Percentiles rank a stretch among this genome's conserved stretches.
These are phyloP conservation scores for Protomyctophum bolini DNA, from an alignment of 2,113 vertebrate genomes.

Conservation along the genomic window DNA sequence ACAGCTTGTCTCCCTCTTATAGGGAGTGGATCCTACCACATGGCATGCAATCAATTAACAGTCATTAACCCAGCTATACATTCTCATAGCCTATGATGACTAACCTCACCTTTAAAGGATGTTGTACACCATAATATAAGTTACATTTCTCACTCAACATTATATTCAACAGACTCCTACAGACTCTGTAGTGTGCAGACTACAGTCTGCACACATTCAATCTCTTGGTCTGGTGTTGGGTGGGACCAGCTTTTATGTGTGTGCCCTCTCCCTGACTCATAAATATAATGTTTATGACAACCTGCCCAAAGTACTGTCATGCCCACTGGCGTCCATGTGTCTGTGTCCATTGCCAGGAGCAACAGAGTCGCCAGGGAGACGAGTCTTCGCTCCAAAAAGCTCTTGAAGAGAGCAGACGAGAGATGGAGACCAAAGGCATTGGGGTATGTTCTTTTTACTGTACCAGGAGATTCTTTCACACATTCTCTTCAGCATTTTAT, in stretches of 20 bases:
- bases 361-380: constrained; percentile 85
- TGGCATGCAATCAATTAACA: too few species aligned
- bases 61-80: too few species aligned
- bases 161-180: too few species aligned
- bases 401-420: constrained; percentile 78
- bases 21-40: too few species aligned
- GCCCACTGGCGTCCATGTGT: constrained; percentile 49
- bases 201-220: constrained; percentile 2
- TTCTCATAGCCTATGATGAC: too few species aligned
- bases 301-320: constrained; percentile 37
- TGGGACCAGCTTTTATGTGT: constrained; percentile 21
- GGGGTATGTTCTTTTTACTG: constrained; percentile 69
- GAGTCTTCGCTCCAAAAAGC: constrained; percentile 83
- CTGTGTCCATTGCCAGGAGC: constrained; percentile 81
- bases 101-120: too few species aligned
- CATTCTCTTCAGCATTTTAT: constrained; percentile 1
- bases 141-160: too few species aligned
- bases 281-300: constrained; percentile 48
- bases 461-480: not conserved
- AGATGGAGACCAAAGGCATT: constrained; percentile 78
- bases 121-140: too few species aligned
- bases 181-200: too few species aligned
- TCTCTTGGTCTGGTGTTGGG: not conserved
- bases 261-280: constrained; percentile 17
- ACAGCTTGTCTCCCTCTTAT: too few species aligned